These are phyloP conservation scores for Pao palembangensis DNA, from an alignment of 2,113 vertebrate species.

Conservation along the genomic window DNA sequence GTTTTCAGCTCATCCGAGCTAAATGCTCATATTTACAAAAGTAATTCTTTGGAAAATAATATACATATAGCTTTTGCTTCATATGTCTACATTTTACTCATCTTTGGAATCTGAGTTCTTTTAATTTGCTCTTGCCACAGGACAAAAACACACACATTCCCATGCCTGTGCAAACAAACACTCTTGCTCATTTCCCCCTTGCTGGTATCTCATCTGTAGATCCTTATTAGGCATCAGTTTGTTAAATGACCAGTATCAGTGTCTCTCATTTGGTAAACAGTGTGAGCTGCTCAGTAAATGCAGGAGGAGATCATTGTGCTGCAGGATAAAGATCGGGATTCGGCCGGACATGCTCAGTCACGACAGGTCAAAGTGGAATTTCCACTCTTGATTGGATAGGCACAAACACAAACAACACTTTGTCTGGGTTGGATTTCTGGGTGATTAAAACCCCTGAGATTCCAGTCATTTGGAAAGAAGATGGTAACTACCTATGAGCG, in stretches of 20 bases:
- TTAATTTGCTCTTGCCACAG: slow-evolving; percentile 3
- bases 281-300: slow-evolving; percentile 25
- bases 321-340: slow-evolving; percentile 14
- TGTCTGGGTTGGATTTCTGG: slow-evolving; percentile 13
- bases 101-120: slow-evolving; percentile 3
- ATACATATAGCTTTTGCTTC: not conserved
- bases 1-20: no score
- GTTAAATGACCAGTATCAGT: slow-evolving; percentile 38
- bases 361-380: slow-evolving; percentile 1
- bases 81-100: not conserved
- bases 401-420: not conserved
- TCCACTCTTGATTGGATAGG: not conserved
- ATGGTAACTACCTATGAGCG: no score
- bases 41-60: no score
- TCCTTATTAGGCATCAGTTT: slow-evolving; percentile 53
- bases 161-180: slow-evolving; percentile 11
- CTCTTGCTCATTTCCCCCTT: slow-evolving; percentile 12
- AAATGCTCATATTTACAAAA: no score
- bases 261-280: slow-evolving; percentile 35
- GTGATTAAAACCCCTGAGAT: slow-evolving; percentile 6
- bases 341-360: slow-evolving; percentile 4
- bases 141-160: slow-evolving; percentile 17
- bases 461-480: not conserved
- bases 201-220: slow-evolving; percentile 4
- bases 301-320: slow-evolving; percentile 17